phyloP scores from a whole-genome alignment of 2,888 invertebrate genomes.

The Adelphocoris suturalis region DNA sequence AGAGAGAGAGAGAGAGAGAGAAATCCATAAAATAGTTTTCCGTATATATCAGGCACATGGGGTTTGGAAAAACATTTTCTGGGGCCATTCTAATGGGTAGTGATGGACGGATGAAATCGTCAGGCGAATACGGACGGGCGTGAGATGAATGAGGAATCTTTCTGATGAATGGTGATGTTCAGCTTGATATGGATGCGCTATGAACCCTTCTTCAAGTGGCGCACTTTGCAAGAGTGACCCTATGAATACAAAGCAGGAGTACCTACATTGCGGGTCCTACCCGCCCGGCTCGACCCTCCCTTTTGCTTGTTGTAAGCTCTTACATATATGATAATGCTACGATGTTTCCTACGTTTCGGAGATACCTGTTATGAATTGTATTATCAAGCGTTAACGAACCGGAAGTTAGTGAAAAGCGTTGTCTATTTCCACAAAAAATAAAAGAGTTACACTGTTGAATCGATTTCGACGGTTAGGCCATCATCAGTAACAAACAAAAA shows the following conservation, averaged over 20 bases:
- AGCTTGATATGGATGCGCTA: slow-evolving; percentile 56
- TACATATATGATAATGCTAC: too few species aligned
- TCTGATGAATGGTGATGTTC: slow-evolving; percentile 62
- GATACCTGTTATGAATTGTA: too few species aligned
- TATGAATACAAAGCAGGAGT: slow-evolving; percentile 54
- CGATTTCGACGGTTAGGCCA: too few species aligned
- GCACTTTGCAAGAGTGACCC: slow-evolving; percentile 66
- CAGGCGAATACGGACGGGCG: slow-evolving; percentile 38
- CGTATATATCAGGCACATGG: not conserved
- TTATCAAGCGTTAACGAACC: too few species aligned
- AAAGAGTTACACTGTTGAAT: too few species aligned
- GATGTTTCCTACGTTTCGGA: too few species aligned
- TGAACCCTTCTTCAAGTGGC: slow-evolving; percentile 62
- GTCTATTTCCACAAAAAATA: too few species aligned
- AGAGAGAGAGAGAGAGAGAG: too few species aligned
- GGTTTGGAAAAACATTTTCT: not conserved
- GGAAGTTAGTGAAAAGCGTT: too few species aligned
- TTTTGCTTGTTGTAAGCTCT: not conserved
- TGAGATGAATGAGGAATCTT: slow-evolving; percentile 47
- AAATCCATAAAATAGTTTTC: too few species aligned
- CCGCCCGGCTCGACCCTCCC: not conserved
- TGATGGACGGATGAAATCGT: slow-evolving; percentile 53
- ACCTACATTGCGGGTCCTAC: slow-evolving; percentile 16
- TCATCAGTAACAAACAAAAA: too few species aligned
- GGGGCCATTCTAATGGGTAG: not conserved